phyloP scores from a whole-genome alignment of 1,140 invertebrate genomes.

The Elymnias hypermnestra region DNA sequence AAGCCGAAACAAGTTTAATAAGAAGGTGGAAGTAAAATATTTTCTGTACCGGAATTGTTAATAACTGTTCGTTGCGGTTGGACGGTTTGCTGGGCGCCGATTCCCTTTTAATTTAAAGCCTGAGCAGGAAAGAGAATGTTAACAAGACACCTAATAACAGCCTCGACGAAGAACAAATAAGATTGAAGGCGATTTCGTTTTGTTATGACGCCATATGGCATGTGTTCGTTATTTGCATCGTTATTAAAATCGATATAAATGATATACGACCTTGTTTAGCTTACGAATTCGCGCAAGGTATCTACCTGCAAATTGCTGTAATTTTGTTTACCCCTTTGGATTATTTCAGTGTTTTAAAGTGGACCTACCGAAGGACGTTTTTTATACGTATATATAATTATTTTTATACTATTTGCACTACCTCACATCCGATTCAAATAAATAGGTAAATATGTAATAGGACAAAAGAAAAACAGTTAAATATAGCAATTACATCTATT shows the following conservation, averaged over 20 bases:
- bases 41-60: conserved; percentile 71
- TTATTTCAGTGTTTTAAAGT: no score
- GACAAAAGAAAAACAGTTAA: no score
- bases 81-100: conserved; percentile 38
- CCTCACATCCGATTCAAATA: no score
- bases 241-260: conserved; percentile 22
- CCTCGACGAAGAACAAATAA: conserved; percentile 62
- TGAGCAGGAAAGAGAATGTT: conserved; percentile 58
- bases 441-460: no score
- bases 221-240: conserved; percentile 31
- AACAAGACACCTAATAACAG: conserved; percentile 70
- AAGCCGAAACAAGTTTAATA: conserved; percentile 64
- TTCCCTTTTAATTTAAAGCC: conserved; percentile 71
- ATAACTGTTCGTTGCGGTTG: conserved; percentile 62
- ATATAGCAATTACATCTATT: no score
- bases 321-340: no score
- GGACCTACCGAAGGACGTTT: no score
- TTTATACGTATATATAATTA: no score
- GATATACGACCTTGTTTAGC: conserved; percentile 10
- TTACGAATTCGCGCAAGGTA: no score
- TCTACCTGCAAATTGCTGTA: no score
- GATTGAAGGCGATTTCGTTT: conserved; percentile 40
- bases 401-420: no score
- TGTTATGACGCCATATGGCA: conserved; percentile 58
- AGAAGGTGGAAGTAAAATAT: conserved; percentile 72